Base-by-base conservation (phyloP, 2,888 invertebrate genomes). In the Pollenia angustigena region DNA sequence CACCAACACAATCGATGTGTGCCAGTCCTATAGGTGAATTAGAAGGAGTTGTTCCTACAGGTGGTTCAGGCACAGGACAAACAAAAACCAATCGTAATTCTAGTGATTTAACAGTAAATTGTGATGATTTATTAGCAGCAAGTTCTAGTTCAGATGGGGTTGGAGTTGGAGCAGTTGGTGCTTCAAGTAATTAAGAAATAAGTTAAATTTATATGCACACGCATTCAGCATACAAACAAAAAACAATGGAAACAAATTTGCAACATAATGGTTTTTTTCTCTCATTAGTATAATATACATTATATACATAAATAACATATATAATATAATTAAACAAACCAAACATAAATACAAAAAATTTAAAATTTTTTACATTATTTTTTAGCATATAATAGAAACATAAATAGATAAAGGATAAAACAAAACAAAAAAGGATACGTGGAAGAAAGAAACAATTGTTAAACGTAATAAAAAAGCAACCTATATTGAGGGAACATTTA, bases 1-100 rank as follows among this genome's bases (percentile, higher is more conserved):
- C 93, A 50, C 91, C 92, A 12, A 90, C 90, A 64, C 93, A 91
- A 88, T 93, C 93, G n/a, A 88, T 92, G 84, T 92, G 93, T 85
- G 90, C 92, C 64, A 90, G 91, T 44, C 91, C 92, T 12, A 90
- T 91, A 10, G 92, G 90, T 32, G 90, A 90, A 79, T 88, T 89
- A 50, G 89, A 90, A n/a, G 87, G 78, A 81, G 87, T 79, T 48
- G 83, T 78, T n/a, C 32, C 81, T 40, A 58, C 85, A 18, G 71
- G 42, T 50, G 60, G 78, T 68, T 60, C 50, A 12, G 32, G 18
- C 4, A 32, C 60, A 44, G 78, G 80, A 52, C 79, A 68, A 81
- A 79, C 79, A 68, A 80, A 74, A 58, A 85, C 75, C 85, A 86
- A 87, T 81, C 87, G 84, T 79, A 87, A 87, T 84, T 87, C 87